phyloP scores from a whole-genome alignment of 1,140 invertebrate species.

The Archivesica marissinica region DNA sequence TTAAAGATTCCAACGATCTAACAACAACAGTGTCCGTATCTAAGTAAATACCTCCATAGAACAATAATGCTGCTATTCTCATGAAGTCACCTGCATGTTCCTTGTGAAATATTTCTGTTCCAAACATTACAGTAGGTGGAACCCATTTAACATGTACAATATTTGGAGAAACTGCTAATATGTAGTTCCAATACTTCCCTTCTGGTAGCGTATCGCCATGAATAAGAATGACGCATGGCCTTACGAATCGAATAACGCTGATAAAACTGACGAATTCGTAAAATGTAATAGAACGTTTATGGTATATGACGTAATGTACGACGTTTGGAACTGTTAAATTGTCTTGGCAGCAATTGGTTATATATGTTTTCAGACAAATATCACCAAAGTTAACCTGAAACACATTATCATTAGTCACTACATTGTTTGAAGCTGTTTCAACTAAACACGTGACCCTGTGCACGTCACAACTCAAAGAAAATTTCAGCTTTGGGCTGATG shows the following conservation, averaged over 20 bases:
- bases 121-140: background rate
- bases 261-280: slow-evolving; percentile 43
- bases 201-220: slow-evolving; percentile 16
- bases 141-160: slow-evolving; percentile 21
- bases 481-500: background rate
- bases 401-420: background rate
- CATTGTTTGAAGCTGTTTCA: background rate
- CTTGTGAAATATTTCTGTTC: background rate
- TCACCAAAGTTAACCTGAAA: background rate
- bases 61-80: background rate
- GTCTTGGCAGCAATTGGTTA: background rate
- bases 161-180: slow-evolving; percentile 9
- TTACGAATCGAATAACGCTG: slow-evolving; percentile 20
- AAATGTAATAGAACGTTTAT: background rate
- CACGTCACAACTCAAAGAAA: background rate
- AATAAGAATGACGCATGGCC: slow-evolving; percentile 35
- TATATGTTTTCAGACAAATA: background rate
- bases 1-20: background rate
- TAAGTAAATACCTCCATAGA: slow-evolving; percentile 14
- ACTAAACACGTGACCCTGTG: no score
- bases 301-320: slow-evolving; percentile 7
- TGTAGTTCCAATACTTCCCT: slow-evolving; percentile 31
- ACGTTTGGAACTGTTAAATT: slow-evolving; percentile 17
- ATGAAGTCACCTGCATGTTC: slow-evolving; percentile 5
- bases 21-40: background rate